Evolutionary conservation across 2,113 vertebrate genomes (phyloP), one percentile per base, ranked within the genome.

Genomic region (Xerus inauris): DNA sequence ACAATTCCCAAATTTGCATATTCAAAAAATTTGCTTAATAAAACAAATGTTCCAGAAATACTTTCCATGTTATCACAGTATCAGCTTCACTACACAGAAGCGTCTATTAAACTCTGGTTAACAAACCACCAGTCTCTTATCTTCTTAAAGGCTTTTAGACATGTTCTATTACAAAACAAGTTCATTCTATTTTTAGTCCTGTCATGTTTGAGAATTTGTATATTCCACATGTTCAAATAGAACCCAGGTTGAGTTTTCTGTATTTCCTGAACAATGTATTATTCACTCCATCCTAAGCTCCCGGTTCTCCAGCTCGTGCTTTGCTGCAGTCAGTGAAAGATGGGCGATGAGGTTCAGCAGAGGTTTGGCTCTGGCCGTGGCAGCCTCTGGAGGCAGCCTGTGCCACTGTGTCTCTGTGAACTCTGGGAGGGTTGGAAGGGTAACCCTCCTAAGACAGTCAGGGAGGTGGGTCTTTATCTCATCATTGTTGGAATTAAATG

Each of bases 1-100:
- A 42, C n/a, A 79, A 62, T 75, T 12, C 7, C 32, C 69, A 40
- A 1, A 71, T 95, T 22, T 45, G 32, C 42, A 22, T 83, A 45
- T 59, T 85, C 62, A 59, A 81, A 75, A 77, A 64, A 92, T 38
- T 28, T 94, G n/a, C 32, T 47, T 83, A 69, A 85, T 67, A 88
- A 69, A 65, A 40, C 17, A 42, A 57, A 62, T 69, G 24, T 20
- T 69, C 38, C 59, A 72, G 75, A 51, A 6, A 28, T 87, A 45
- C 22, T 91, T 86, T 79, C 19, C 30, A 6, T 40, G 1, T 93
- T 71, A 22, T 76, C 69, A 49, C 54, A 22, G 5, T 49, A n/a
- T 95, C 89, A 67, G 13, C 35, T 73, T 89, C 77, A 26, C 20
- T 42, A 11, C 14, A 42, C 32, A 32, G 71, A 81, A 22, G 17